phyloP scores from a whole-genome alignment of 2,113 vertebrate species.

The Garra rufa region DNA sequence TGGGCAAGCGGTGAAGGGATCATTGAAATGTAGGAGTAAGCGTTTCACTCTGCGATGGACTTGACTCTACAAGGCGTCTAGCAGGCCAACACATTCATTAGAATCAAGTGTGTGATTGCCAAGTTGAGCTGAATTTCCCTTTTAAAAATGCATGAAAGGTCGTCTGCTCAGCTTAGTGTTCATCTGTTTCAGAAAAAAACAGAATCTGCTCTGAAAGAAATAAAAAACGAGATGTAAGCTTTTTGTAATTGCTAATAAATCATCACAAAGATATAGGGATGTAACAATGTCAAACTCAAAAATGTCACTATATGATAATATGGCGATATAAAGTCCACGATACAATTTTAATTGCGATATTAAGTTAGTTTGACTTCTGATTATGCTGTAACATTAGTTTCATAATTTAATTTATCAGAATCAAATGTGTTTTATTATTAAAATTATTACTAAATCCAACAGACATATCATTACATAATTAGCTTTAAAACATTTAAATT shows the following conservation, averaged over 20 bases:
- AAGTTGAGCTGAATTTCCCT: slow-evolving; percentile 60
- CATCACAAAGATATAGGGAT: too few relatives aligned
- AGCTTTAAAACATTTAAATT: not conserved
- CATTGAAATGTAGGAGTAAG: not conserved
- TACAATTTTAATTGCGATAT: too few relatives aligned
- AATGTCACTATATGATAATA: too few relatives aligned
- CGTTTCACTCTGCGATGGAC: not conserved
- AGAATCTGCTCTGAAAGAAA: not conserved
- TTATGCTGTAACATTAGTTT: not conserved
- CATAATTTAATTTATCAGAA: not conserved
- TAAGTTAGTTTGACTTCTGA: too few relatives aligned
- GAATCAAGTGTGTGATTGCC: slow-evolving; percentile 65
- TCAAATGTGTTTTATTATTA: not conserved
- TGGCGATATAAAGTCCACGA: too few relatives aligned
- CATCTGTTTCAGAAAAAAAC: slow-evolving; percentile 37
- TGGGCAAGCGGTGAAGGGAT: not conserved
- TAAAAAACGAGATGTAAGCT: not conserved
- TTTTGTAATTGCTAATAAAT: not conserved
- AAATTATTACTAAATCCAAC: not conserved
- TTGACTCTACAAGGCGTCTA: slow-evolving; percentile 20
- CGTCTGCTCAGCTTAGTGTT: slow-evolving; percentile 65
- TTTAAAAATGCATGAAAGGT: slow-evolving; percentile 65
- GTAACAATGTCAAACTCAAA: too few relatives aligned
- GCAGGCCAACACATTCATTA: slow-evolving; percentile 45
- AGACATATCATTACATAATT: not conserved